phyloP scores from a whole-genome alignment of 2,888 invertebrate species.

The Tortrix viridana region DNA sequence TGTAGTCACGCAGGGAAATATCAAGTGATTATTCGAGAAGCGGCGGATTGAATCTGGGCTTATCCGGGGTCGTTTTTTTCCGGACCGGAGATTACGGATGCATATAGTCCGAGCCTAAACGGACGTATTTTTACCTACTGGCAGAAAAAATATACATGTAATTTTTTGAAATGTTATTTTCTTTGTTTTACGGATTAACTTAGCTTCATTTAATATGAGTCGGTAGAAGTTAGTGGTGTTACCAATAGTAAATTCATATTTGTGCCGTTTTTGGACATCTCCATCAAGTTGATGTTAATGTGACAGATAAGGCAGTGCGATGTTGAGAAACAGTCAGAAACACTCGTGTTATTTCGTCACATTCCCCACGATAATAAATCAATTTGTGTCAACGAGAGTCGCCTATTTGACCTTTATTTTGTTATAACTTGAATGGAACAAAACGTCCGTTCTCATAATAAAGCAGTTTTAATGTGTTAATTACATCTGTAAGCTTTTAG shows the following conservation, averaged over 20 bases:
- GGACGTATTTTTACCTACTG: conserved; percentile 8
- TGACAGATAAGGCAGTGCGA: conserved; percentile 65
- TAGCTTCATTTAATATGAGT: not conserved
- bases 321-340: conserved; percentile 44
- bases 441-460: too few relatives aligned
- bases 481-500: too few relatives aligned
- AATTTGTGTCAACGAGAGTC: conserved; percentile 75
- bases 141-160: not conserved
- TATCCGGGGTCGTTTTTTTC: too few relatives aligned
- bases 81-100: too few relatives aligned
- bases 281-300: conserved; percentile 64
- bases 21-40: too few relatives aligned
- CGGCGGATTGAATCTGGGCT: too few relatives aligned
- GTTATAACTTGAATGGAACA: too few relatives aligned
- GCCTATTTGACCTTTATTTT: conserved; percentile 47
- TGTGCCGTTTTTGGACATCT: conserved; percentile 45
- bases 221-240: not conserved
- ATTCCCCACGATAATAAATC: conserved; percentile 72
- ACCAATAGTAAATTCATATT: conserved; percentile 16
- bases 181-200: not conserved
- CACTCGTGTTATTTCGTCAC: conserved; percentile 66
- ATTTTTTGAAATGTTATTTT: conserved; percentile 5
- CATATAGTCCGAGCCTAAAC: too few relatives aligned
- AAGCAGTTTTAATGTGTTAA: too few relatives aligned
- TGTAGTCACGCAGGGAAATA: too few relatives aligned